These are phyloP conservation scores for Germaria angustata DNA, from an alignment of 2,888 invertebrate genomes.

Conservation along the genomic window DNA sequence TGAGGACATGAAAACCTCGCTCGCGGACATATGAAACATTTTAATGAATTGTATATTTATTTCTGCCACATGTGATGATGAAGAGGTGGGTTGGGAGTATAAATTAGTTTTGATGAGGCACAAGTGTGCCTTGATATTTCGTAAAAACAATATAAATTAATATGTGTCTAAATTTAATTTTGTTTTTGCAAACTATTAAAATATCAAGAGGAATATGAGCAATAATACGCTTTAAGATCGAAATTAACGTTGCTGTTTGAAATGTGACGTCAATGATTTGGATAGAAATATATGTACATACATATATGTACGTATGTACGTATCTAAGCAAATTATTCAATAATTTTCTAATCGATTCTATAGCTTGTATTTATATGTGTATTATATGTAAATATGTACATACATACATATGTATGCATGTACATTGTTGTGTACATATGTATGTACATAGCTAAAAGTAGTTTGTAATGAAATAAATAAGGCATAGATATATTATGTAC, in stretches of 20 bases:
- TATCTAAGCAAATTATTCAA: no score
- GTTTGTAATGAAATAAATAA: no score
- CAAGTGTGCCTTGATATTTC: constrained; percentile 23
- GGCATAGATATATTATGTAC: no score
- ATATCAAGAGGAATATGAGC: neutral
- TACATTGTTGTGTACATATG: no score
- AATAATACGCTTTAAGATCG: neutral
- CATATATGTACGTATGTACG: neutral
- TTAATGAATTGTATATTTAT: constrained; percentile 39
- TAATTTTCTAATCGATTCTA: no score
- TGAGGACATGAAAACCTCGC: constrained; percentile 11
- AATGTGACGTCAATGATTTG: constrained; percentile 22
- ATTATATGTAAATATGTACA: no score
- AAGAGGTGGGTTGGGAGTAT: neutral
- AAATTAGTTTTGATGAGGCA: constrained; percentile 10
- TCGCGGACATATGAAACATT: constrained; percentile 33
- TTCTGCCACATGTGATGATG: constrained; percentile 23
- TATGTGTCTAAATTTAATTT: neutral
- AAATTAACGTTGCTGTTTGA: neutral
- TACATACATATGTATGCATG: no score
- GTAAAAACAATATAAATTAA: constrained; percentile 24
- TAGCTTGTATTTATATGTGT: no score
- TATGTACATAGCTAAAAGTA: no score
- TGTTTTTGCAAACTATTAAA: constrained; percentile 11
- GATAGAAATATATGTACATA: neutral